Conservation (phyloP, 2,113 vertebrate genomes). For the Campylomormyrus numenius region DNA sequence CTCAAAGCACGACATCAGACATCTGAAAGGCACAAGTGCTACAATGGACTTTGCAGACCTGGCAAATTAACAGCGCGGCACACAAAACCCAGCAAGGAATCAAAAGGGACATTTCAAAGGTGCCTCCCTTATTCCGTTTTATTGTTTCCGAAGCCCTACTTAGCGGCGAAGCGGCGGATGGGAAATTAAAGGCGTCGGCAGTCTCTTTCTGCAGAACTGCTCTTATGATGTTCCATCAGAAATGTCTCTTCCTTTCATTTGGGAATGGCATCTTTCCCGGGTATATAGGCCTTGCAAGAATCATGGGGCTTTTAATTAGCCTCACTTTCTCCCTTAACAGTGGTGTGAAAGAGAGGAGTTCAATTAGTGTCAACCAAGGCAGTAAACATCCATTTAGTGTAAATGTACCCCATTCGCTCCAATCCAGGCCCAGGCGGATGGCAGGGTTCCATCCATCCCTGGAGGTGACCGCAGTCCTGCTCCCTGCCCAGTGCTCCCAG, state of each 20-base stretch:
- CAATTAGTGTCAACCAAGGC: slow-evolving; percentile 36
- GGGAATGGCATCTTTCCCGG: neutral
- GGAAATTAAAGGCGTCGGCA: slow-evolving; percentile 39
- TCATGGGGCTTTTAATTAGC: slow-evolving; percentile 12
- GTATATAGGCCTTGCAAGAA: slow-evolving; percentile 15
- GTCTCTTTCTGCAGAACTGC: slow-evolving; percentile 3
- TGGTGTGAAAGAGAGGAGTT: neutral
- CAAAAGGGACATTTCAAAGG: slow-evolving; percentile 48
- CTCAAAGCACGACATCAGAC: neutral
- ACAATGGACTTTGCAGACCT: slow-evolving; percentile 40
- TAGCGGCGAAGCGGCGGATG: slow-evolving; percentile 35
- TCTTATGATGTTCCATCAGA: neutral
- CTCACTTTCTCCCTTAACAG: neutral
- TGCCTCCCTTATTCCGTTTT: slow-evolving; percentile 48
- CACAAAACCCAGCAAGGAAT: slow-evolving; percentile 45
- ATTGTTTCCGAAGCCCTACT: slow-evolving; percentile 45
- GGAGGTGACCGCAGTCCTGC: neutral
- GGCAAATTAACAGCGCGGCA: slow-evolving; percentile 46
- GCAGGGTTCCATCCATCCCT: slow-evolving; percentile 1
- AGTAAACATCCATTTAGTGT: slow-evolving; percentile 44
- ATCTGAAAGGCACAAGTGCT: slow-evolving; percentile 17
- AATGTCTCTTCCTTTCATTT: neutral
- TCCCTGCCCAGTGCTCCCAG: neutral
- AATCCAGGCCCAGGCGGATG: slow-evolving; percentile 13
- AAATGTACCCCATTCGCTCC: slow-evolving; percentile 44